Evolutionary conservation across 2,113 vertebrate genomes (phyloP).

Genomic region (Halcyon senegalensis): DNA sequence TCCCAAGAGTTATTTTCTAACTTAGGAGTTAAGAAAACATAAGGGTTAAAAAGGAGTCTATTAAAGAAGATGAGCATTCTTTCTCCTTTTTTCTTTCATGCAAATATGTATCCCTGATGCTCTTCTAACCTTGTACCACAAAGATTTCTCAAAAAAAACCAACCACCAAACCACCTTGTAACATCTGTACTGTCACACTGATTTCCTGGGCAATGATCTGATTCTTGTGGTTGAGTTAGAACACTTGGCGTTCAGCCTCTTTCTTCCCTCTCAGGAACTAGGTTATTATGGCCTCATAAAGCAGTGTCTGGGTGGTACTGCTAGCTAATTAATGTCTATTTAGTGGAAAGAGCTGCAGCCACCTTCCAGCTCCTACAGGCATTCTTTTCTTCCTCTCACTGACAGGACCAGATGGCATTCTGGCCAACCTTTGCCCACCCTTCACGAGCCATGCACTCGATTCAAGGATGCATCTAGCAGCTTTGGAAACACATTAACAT

Average conservation of each 20-base stretch:
- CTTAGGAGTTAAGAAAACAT: too few relatives aligned
- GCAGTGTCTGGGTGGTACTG: background rate
- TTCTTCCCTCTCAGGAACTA: background rate
- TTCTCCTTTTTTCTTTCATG: background rate
- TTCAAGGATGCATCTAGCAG: background rate
- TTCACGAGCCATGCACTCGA: background rate
- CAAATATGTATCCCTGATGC: background rate
- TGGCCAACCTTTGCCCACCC: background rate
- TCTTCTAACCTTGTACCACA: background rate
- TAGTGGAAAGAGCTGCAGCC: background rate
- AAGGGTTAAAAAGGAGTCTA: too few relatives aligned
- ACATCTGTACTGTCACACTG: background rate
- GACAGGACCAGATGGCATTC: constrained; percentile 10
- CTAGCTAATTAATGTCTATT: constrained; percentile 30
- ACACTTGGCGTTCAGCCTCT: background rate
- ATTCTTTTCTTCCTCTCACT: background rate
- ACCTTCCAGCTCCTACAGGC: background rate
- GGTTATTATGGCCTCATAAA: constrained; percentile 1
- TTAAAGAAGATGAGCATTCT: background rate
- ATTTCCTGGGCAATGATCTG: background rate
- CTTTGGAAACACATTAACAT: background rate
- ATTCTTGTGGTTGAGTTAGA: background rate
- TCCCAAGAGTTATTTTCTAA: background rate
- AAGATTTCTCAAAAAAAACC: background rate
- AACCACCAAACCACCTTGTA: background rate